Base-by-base conservation (phyloP, 2,888 invertebrate species). In the Xestia xanthographa region DNA sequence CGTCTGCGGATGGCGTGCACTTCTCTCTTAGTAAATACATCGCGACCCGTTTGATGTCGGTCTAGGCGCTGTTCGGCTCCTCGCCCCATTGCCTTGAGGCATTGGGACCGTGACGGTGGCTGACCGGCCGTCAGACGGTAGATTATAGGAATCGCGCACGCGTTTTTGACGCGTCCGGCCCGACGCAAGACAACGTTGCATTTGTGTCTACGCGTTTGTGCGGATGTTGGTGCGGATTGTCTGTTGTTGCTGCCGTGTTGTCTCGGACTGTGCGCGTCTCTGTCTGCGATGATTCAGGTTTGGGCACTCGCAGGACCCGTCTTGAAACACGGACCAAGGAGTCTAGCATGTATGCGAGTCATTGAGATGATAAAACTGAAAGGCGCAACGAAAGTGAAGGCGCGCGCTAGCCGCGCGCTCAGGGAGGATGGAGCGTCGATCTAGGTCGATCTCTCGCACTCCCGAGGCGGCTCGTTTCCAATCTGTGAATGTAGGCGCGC, bases 331-430 rank as follows among this genome's bases (percentile, higher is more conserved):
- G 91, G 91, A 92, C 91, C 91, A 91, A 91, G 91, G 92, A 92
- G 92, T 91, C 90, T 91, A 90, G 90, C 97, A 97, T 97, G 97
- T 97, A 95, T 97, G 97, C 97, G 96, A 97, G 97, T 97, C 97
- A 97, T 96, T 63, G 63, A 63, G 41, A 63, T 63, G 4, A 41
- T 63, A 41, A 63, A 63, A 63, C 63, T 63, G n/a, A 96, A 95
- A 97, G 97, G 97, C 97, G 97, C 86, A 97, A 97, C 97, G 97
- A 97, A 97, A 97, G 97, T 97, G 94, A 97, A 97, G 94, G 93
- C 88, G 88, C 86, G 88, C 88, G 85, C 91, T 91, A 86, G 90
- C 82, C 91, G 91, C 86, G 91, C 91, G 91, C 92, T 93, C 90
- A 90, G 92, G 90, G 95, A 96, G 92, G 95, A 96, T 95, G 95